Base-by-base conservation (phyloP, 2,888 invertebrate species). In the Cheilosia impressa region DNA sequence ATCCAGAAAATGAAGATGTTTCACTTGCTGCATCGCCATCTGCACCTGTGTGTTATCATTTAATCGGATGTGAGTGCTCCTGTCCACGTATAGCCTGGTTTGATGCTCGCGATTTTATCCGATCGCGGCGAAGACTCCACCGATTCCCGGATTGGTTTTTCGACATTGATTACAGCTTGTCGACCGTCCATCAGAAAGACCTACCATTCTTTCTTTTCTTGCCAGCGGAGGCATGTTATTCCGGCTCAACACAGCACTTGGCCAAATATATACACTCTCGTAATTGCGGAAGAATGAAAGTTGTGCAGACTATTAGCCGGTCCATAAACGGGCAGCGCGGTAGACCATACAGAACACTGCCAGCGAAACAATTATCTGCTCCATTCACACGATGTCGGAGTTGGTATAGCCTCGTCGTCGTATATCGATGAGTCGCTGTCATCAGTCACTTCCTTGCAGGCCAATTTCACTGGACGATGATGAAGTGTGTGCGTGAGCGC, bases 271-370 rank as follows among this genome's bases (percentile, higher is more conserved):
- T 13, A 38, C 38, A 38, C 4, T 38, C 38, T 13, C 38, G 38
- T 57, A 68, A 24, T 47, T 58, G 47, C 58, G 71, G 58, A 71
- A 71, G 71, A 71, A 58, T 58, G 58, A 71, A 71, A 71, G 57
- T 71, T 71, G 47, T n/a, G 31, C 38, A 31, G 24, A 50, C 34
- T 52, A 52, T 34, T 50, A 50, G 47, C 50, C 53, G 41, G 41
- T 27, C 66, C 53, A 22, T 71, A 71, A 38, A 60, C 47, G 45
- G 22, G 6, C 19, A 27, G 27, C n/a, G 38, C n/a, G n/a, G 38
- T 38, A n/a, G 71, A 47, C 66, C 52, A 65, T 52, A 38, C 38
- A 34, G 47, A 69, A 57, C 55, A 45, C 27, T 22, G 1, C 22
- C 9, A 34, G 47, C 34, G 34, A 68, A 55, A 47, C 47, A 69